Evolutionary conservation across 2,888 invertebrate species (phyloP).

Genomic region (Lasioglossum malachurum): DNA sequence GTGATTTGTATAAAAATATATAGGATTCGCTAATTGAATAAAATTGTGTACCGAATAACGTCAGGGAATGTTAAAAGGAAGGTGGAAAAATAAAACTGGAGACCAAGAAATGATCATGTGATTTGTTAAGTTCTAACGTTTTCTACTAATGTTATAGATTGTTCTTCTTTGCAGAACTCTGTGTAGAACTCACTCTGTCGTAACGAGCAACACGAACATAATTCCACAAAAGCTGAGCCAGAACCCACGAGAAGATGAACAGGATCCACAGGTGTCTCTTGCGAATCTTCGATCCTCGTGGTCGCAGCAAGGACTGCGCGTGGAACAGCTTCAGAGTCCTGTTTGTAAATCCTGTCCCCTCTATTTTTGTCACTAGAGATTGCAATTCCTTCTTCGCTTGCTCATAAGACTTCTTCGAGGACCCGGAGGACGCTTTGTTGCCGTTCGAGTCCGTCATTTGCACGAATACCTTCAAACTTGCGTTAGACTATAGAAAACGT

Average conservation of each 20-base stretch:
- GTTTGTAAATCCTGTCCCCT: constrained; percentile 51
- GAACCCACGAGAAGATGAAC: constrained; percentile 63
- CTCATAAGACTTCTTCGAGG: constrained; percentile 66
- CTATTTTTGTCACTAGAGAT: constrained; percentile 69
- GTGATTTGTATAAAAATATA: too few species aligned
- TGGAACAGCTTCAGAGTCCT: constrained; percentile 64
- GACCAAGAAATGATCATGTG: neutral
- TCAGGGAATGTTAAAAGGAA: neutral
- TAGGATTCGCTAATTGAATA: too few species aligned
- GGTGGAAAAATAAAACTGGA: neutral
- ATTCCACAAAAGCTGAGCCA: constrained; percentile 62
- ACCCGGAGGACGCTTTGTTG: constrained; percentile 37
- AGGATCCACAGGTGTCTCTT: constrained; percentile 67
- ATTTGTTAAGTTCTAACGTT: neutral
- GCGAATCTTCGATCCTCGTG: constrained; percentile 45
- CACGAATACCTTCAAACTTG: constrained; percentile 17
- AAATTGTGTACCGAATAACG: neutral
- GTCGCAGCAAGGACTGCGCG: constrained; percentile 60
- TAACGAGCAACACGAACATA: constrained; percentile 44
- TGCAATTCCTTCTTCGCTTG: constrained; percentile 73
- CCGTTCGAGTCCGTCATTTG: constrained; percentile 71
- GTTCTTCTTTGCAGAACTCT: neutral
- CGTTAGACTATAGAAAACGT: neutral
- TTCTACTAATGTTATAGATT: neutral
- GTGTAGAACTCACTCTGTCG: constrained; percentile 64